Conservation (phyloP, 2,888 invertebrate genomes). For the Rhamphomyia laevipes region DNA sequence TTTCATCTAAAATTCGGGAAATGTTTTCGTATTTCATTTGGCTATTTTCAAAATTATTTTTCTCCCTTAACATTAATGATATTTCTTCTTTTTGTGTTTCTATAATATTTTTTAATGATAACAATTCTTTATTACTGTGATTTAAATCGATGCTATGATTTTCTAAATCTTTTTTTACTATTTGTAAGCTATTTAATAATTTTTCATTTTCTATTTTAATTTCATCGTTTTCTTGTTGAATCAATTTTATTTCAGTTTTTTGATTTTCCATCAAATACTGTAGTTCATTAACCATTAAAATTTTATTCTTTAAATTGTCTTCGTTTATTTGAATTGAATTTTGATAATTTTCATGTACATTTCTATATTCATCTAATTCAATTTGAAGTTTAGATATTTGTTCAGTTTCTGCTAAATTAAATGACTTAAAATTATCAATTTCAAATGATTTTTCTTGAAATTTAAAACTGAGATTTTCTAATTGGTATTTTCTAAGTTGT, state of each 20-base stretch:
- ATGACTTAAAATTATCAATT: not conserved
- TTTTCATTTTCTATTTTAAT: not conserved
- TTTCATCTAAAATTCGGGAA: no score
- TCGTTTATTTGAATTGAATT: no score
- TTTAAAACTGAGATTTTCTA: not conserved
- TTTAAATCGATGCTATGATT: not conserved
- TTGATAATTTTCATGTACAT: conserved; percentile 4
- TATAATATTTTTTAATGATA: not conserved
- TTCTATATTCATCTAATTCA: conserved; percentile 7
- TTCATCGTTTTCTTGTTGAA: not conserved
- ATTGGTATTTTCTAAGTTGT: not conserved
- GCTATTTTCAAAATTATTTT: not conserved
- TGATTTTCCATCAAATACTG: conserved; percentile 7
- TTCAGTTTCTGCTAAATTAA: not conserved
- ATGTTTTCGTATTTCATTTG: not conserved
- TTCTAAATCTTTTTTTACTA: not conserved
- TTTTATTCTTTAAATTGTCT: no score
- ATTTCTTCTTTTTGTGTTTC: not conserved
- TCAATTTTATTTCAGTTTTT: not conserved
- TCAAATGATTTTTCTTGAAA: conserved; percentile 1
- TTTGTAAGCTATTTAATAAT: not conserved
- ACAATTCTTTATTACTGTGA: not conserved
- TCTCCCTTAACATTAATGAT: no score
- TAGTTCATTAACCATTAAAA: no score
- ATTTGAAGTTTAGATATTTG: not conserved